Evolutionary conservation across 1,140 invertebrate species (phyloP), one percentile per base, ranked within the genome.

Genomic region (Trichogramma pretiosum): DNA sequence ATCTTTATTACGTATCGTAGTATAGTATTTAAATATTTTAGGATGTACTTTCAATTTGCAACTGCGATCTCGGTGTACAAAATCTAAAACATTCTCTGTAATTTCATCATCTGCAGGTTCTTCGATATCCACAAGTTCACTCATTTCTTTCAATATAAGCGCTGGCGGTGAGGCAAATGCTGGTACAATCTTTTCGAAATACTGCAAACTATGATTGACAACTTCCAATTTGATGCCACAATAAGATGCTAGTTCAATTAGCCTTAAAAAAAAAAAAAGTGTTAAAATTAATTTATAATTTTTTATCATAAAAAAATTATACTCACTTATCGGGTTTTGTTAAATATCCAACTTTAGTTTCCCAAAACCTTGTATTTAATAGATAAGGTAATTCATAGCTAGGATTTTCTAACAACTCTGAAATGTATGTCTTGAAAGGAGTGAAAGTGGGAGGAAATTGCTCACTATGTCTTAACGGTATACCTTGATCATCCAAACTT

Each of bases 281-380:
- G 5, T 16, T 28, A 11, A 36, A 35, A 35, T 37, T 14, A 33
- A 34, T 35, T 21, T 34, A 46, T 33, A 45, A 17, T 35, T 46
- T 47, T 18, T 11, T 10, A 19, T 46, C 17, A 13, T 35, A 1
- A 26, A 19, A 33, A 26, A 11, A 10, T 33, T 22, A 28, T 48
- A 64, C 66, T 63, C 56, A 72, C 68, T 39, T 45, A 16, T 62
- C 43, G 11, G 61, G 57, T 32, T 59, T 63, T 5, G 61, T 70
- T 23, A 58, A 53, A 22, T 63, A 66, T 17, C 62, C 60, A 43
- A 70, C 38, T 64, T 66, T 68, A 0, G 60, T 55, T 2, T 56
- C 50, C 8, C 40, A 50, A 41, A 70, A 71, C 41, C 68, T 59
- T 0, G 41, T 53, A 50, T 22, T 56, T 1, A 65, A 38, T 46